phyloP scores from a whole-genome alignment of 1,140 invertebrate genomes.

The Oreohelix idahoensis region DNA sequence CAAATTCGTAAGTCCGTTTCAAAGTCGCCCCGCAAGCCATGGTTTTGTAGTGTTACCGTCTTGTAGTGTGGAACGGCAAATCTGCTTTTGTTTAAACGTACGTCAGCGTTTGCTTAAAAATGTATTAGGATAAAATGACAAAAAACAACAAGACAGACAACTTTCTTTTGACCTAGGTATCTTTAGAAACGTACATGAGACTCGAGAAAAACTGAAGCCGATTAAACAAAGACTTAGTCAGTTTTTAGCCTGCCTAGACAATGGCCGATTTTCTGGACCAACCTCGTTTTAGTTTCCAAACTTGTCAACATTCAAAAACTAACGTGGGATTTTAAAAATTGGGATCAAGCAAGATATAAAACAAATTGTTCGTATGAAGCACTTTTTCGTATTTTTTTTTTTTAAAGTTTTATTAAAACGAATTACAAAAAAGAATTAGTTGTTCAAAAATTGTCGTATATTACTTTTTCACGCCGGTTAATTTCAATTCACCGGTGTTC shows the following conservation, averaged over 20 bases:
- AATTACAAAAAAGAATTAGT: no score
- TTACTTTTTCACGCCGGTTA: no score
- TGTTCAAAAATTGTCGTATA: no score
- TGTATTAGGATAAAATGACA: neutral
- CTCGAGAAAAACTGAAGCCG: neutral
- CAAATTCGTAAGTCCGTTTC: slow-evolving; percentile 27
- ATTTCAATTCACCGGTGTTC: no score
- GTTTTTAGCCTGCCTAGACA: neutral
- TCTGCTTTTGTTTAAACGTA: neutral
- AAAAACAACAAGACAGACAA: neutral
- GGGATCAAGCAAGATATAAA: no score
- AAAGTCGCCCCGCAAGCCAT: slow-evolving; percentile 36
- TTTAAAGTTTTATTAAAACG: no score
- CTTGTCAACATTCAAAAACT: neutral
- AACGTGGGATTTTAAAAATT: no score
- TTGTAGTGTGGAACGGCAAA: no score
- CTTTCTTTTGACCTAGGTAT: neutral
- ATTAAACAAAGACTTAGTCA: neutral
- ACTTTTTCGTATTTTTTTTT: no score
- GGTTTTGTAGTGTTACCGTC: neutral
- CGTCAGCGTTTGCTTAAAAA: neutral
- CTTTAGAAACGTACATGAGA: neutral
- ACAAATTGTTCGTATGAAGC: no score
- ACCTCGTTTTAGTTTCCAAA: slow-evolving; percentile 24
- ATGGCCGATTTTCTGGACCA: slow-evolving; percentile 18